Conservation (phyloP, 2,797 vertebrate species). For the Acipenser oxyrinchus region DNA sequence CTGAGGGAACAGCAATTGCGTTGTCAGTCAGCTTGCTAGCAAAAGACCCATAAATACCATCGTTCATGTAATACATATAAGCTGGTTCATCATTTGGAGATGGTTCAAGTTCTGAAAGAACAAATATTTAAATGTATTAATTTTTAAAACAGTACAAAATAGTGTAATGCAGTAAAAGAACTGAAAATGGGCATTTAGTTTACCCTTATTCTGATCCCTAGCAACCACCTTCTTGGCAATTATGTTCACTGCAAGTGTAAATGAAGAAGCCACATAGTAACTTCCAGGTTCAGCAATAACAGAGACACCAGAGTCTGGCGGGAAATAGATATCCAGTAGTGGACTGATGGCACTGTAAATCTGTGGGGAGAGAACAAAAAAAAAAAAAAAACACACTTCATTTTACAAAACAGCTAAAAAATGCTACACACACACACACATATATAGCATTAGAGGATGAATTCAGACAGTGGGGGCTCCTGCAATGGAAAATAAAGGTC, state of each 20-base stretch:
- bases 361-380: conserved; percentile 40
- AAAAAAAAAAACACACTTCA: neutral
- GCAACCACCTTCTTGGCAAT: conserved; percentile 78
- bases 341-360: conserved; percentile 73
- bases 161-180: neutral
- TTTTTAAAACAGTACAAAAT: too few relatives aligned
- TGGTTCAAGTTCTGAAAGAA: conserved; percentile 54
- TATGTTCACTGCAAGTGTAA: conserved; percentile 86
- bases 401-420: too few relatives aligned
- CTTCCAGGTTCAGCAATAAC: conserved; percentile 85
- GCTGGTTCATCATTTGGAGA: conserved; percentile 71
- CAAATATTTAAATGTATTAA: neutral
- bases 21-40: conserved; percentile 79
- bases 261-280: conserved; percentile 88
- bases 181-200: conserved; percentile 1
- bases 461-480: too few relatives aligned
- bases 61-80: conserved; percentile 87
- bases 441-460: too few relatives aligned
- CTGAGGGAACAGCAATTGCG: conserved; percentile 68
- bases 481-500: too few relatives aligned
- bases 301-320: conserved; percentile 72
- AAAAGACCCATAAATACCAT: conserved; percentile 93
- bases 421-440: too few relatives aligned
- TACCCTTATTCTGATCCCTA: conserved; percentile 64
- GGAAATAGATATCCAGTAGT: conserved; percentile 83